Percentiles rank a stretch among this genome's conserved stretches.
Evolutionary conservation across 2,888 invertebrate genomes (phyloP).

Genomic region (Cybosia mesomella): DNA sequence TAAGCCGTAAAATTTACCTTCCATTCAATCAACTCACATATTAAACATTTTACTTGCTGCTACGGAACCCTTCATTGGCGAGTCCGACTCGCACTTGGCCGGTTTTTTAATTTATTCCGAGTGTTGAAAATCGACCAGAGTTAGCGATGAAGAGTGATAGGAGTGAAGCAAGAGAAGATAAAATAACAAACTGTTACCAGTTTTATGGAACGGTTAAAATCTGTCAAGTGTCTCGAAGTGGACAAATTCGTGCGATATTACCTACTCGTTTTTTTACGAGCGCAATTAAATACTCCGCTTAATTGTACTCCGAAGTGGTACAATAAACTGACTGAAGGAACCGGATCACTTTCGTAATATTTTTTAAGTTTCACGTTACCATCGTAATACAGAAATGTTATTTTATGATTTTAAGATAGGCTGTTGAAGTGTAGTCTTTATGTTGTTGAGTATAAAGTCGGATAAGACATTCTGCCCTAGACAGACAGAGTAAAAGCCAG

Average conservation of each 20-base stretch:
- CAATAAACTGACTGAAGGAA: slow-evolving; percentile 28
- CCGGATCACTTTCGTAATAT: slow-evolving; percentile 8
- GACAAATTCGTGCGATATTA: slow-evolving; percentile 25
- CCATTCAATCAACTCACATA: no score
- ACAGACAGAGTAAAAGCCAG: background rate
- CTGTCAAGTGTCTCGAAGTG: slow-evolving; percentile 12
- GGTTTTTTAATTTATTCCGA: no score
- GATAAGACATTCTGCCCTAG: background rate
- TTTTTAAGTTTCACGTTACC: background rate
- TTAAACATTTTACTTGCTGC: no score
- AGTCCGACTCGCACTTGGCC: no score
- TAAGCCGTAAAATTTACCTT: no score
- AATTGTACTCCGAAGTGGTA: slow-evolving; percentile 24
- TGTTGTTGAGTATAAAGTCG: background rate
- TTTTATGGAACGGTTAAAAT: slow-evolving; percentile 17
- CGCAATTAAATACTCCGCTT: slow-evolving; percentile 34
- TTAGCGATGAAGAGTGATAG: background rate
- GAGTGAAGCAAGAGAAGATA: background rate
- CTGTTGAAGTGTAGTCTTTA: background rate
- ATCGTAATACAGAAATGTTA: background rate
- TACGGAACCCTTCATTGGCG: no score
- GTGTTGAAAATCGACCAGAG: no score
- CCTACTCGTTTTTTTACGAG: slow-evolving; percentile 30
- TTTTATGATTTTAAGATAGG: background rate
- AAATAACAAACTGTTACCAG: background rate